Percentiles rank a stretch among this genome's conserved stretches.
Conservation (phyloP, 2,113 vertebrate genomes). For the Candoia aspera region DNA sequence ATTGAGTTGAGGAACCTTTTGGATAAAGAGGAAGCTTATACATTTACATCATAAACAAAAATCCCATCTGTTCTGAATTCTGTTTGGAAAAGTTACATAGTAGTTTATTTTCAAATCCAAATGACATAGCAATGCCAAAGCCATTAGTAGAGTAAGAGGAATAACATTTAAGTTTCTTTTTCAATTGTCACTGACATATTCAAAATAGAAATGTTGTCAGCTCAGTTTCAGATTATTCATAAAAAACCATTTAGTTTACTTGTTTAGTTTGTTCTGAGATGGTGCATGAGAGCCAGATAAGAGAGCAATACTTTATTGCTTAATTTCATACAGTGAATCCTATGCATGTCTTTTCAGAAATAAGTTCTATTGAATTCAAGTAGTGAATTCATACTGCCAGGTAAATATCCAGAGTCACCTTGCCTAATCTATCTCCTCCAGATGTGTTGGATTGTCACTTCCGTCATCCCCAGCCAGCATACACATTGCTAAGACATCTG, state of each 20-base stretch:
- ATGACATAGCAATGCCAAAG: neutral
- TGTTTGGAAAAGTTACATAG: neutral
- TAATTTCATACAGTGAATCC: neutral
- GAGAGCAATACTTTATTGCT: neutral
- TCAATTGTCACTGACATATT: conserved; percentile 2
- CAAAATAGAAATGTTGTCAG: neutral
- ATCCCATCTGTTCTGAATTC: neutral
- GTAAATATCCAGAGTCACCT: neutral
- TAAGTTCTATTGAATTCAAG: neutral
- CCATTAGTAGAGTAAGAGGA: neutral
- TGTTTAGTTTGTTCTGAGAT: neutral
- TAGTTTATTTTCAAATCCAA: neutral
- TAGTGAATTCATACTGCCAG: neutral
- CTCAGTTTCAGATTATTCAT: neutral
- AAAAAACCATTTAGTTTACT: conserved; percentile 1
- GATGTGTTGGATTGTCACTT: neutral
- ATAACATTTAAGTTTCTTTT: neutral
- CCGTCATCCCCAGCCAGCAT: neutral
- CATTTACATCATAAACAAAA: neutral
- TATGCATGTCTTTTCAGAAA: neutral
- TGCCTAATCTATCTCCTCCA: neutral
- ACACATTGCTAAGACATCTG: neutral
- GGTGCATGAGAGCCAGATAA: neutral
- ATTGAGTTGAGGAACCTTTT: neutral
- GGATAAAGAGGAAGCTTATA: neutral